Conservation (phyloP, 2,888 invertebrate species). For the Andrena marginata region DNA sequence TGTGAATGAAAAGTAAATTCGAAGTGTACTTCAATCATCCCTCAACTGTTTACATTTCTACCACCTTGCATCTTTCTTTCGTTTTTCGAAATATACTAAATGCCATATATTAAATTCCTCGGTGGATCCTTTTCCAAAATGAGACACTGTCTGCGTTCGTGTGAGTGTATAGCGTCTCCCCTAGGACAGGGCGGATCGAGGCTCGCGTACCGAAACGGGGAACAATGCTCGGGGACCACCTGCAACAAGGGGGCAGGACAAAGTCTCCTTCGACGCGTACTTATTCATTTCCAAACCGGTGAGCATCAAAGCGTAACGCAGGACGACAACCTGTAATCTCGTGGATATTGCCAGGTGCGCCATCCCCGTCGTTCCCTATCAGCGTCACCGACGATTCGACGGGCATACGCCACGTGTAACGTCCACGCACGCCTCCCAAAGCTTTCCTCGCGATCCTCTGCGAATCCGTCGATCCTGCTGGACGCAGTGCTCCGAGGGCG, state of each 20-base stretch:
- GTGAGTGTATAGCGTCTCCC: slow-evolving; percentile 1
- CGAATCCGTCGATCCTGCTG: slow-evolving; percentile 45
- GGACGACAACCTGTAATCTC: slow-evolving; percentile 71
- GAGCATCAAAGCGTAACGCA: slow-evolving; percentile 72
- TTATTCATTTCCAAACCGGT: slow-evolving; percentile 75
- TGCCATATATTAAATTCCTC: slow-evolving; percentile 45
- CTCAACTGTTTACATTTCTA: neutral
- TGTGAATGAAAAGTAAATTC: slow-evolving; percentile 2
- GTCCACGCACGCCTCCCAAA: slow-evolving; percentile 31
- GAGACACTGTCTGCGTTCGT: slow-evolving; percentile 18
- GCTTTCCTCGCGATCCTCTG: slow-evolving; percentile 42
- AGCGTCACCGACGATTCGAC: slow-evolving; percentile 53
- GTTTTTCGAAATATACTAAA: neutral
- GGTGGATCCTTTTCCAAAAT: slow-evolving; percentile 18
- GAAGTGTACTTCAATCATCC: neutral
- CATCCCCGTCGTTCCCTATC: slow-evolving; percentile 57
- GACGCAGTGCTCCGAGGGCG: slow-evolving; percentile 16
- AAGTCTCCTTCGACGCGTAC: slow-evolving; percentile 65
- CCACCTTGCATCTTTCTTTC: neutral
- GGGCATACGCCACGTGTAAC: slow-evolving; percentile 42
- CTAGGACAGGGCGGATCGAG: neutral
- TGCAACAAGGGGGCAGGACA: slow-evolving; percentile 53
- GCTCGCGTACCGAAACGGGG: slow-evolving; percentile 36
- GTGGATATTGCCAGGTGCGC: slow-evolving; percentile 74
- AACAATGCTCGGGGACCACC: slow-evolving; percentile 59